phyloP scores from a whole-genome alignment of 92 coral and sea anemone species.

The Porites cylindrica region DNA sequence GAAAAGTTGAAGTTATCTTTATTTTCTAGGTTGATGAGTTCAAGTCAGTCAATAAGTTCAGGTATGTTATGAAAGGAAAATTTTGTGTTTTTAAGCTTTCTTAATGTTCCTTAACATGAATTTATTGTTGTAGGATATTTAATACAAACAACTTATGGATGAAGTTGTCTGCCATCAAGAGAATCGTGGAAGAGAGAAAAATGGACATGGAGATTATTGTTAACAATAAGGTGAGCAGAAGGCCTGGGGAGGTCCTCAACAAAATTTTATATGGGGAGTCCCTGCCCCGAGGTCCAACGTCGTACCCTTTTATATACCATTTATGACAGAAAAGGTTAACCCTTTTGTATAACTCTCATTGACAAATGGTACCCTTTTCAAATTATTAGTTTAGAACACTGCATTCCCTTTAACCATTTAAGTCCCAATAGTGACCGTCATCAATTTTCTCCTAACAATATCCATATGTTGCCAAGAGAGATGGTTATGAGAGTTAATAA shows the following conservation, averaged over 20 bases:
- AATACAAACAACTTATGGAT: conserved; percentile 99
- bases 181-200: conserved; percentile 71
- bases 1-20: too few species aligned
- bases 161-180: conserved; percentile 78
- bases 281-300: too few species aligned
- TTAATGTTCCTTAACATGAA: not conserved
- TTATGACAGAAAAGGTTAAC: too few species aligned
- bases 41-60: conserved; percentile 94
- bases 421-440: too few species aligned
- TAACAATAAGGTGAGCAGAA: conserved; percentile 84
- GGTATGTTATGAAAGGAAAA: conserved; percentile 54
- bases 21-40: conserved; percentile 91
- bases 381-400: too few species aligned
- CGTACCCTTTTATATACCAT: too few species aligned
- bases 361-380: too few species aligned
- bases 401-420: too few species aligned
- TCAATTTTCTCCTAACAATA: too few species aligned
- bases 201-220: conserved; percentile 97
- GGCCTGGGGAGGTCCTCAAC: not conserved
- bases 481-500: too few species aligned
- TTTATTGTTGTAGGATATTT: conserved; percentile 77
- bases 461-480: too few species aligned
- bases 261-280: not conserved
- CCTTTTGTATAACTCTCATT: too few species aligned
- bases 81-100: not conserved